These are phyloP conservation scores for Reinhardtius hippoglossoides DNA, from an alignment of 2,113 vertebrate species.

Conservation along the genomic window DNA sequence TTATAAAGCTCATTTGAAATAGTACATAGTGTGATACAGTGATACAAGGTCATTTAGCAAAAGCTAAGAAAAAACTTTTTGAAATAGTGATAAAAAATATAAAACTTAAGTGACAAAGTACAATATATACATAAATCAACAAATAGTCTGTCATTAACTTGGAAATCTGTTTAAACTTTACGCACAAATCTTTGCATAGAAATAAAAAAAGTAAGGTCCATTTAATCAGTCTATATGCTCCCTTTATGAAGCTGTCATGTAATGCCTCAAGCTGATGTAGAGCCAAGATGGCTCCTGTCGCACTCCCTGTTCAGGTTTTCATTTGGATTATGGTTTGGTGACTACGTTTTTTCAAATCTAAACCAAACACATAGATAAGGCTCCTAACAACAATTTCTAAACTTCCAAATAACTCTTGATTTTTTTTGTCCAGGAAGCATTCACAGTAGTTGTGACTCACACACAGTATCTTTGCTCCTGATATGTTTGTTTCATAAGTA, in stretches of 20 bases:
- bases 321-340: slow-evolving; percentile 14
- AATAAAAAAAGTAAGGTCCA: slow-evolving; percentile 27
- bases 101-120: neutral
- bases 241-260: slow-evolving; percentile 14
- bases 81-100: neutral
- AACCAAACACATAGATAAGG: too few relatives aligned
- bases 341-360: neutral
- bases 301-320: neutral
- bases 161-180: slow-evolving; percentile 24
- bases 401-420: slow-evolving; percentile 9
- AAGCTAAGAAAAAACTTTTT: slow-evolving; percentile 21
- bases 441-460: slow-evolving; percentile 21
- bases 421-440: neutral
- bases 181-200: slow-evolving; percentile 50
- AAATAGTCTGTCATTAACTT: neutral
- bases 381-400: neutral
- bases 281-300: neutral
- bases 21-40: neutral
- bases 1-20: slow-evolving; percentile 49
- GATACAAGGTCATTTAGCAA: slow-evolving; percentile 20
- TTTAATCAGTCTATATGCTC: slow-evolving; percentile 20
- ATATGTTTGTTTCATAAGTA: slow-evolving; percentile 20
- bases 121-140: slow-evolving; percentile 1
- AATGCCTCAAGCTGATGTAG: neutral
- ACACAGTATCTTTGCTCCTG: slow-evolving; percentile 14